Evolutionary conservation across 1,140 invertebrate species (phyloP), one percentile per base, ranked within the genome.

Genomic region (Phthorimaea operculella): DNA sequence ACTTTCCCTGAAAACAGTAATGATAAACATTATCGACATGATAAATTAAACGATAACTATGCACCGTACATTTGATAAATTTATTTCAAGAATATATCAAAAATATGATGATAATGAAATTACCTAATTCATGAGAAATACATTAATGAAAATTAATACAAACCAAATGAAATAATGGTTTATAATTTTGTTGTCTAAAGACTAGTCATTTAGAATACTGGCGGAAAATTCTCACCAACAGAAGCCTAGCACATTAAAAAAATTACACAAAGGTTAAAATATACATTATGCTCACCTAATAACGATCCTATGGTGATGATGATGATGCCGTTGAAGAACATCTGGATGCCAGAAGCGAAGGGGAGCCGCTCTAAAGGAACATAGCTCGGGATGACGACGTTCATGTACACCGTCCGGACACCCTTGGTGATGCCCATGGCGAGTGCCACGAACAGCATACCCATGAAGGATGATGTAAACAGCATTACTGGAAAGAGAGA

Each of bases 381-480:
- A 64, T 91, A 89, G 68, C 87, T 89, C 1, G 91, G 90, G 58
- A 92, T 89, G 4, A 92, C 88, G 4, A 92, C 74, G 4, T 89
- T 87, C 72, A 90, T 90, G 66, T 91, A 92, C 0, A 92, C 90
- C 42, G 91, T 89, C 54, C 90, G 83, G 14, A 92, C 78, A 0
- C 90, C 91, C 79, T 92, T 93, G 33, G 90, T 88, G 1, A 92
- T 76, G 7, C 92, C 92, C 34, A 92, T 75, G 0, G 71, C 77
- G 0, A 87, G 51, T 0, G 79, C 79, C 4, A 87, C 85, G 17
- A 82, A 66, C 5, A 87, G 8, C 78, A 86, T 82, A 2, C 75
- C 77, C 16, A 56, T 66, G 51, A 85, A 87, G 3, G 79, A 72
- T 12, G 74, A 66, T 0, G 79, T 76, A 54, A 88, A 84, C 42